Conservation (phyloP, 1,140 invertebrate species). For the Megalopta genalis region DNA sequence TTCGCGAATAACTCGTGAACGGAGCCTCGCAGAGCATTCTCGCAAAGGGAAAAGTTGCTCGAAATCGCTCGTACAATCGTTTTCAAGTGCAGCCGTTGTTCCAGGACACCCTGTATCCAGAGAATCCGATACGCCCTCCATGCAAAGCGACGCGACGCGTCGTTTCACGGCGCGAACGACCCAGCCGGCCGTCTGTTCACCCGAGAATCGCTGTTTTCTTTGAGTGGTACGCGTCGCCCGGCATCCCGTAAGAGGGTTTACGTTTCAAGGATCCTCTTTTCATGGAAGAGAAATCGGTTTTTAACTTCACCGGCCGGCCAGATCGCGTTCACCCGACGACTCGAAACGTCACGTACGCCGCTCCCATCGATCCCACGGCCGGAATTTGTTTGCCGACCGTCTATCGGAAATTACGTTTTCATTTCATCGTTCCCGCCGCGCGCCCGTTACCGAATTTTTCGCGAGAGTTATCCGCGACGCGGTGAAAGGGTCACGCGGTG, state of each 20-base stretch:
- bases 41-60: too few species aligned
- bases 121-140: neutral
- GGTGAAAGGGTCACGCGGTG: neutral
- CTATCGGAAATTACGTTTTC: constrained; percentile 27
- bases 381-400: too few species aligned
- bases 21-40: too few species aligned
- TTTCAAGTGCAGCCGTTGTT: too few species aligned
- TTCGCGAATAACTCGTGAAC: too few species aligned
- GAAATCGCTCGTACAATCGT: too few species aligned
- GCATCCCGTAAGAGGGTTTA: constrained; percentile 45
- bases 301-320: constrained; percentile 42
- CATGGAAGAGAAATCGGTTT: constrained; percentile 57
- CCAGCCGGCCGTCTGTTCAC: neutral
- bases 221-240: constrained; percentile 38
- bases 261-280: constrained; percentile 55
- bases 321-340: constrained; percentile 14
- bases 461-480: neutral
- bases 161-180: neutral
- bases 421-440: neutral
- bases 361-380: neutral
- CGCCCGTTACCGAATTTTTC: neutral
- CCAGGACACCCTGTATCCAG: too few species aligned
- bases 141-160: neutral
- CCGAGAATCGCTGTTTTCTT: constrained; percentile 43
- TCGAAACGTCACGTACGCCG: neutral